Conservation (phyloP, 2,888 invertebrate genomes). For the Xylota segnis region DNA sequence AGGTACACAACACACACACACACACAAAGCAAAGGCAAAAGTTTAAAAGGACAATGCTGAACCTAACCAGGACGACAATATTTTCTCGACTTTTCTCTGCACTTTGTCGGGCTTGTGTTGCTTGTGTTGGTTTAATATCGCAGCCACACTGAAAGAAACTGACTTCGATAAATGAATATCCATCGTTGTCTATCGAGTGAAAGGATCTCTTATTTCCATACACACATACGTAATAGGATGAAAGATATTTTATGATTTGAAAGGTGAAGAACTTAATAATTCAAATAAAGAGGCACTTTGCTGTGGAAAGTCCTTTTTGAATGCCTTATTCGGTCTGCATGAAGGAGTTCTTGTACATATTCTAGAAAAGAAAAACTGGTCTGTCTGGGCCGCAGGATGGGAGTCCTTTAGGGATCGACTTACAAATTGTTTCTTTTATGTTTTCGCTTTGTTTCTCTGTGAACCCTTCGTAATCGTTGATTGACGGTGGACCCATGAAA, state of each 20-base stretch:
- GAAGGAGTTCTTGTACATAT: neutral
- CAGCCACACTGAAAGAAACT: neutral
- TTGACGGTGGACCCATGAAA: conserved; percentile 23
- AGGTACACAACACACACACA: neutral
- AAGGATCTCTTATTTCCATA: conserved; percentile 1
- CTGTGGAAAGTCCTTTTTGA: neutral
- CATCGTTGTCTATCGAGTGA: neutral
- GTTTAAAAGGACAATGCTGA: conserved; percentile 18
- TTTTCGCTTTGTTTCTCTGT: neutral
- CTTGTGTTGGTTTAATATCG: conserved; percentile 11
- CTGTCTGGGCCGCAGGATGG: neutral
- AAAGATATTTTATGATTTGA: neutral
- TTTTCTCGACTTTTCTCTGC: neutral
- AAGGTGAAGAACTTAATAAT: neutral
- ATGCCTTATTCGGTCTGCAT: neutral
- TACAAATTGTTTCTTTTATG: conserved; percentile 2
- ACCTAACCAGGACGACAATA: neutral
- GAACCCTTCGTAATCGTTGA: conserved; percentile 41
- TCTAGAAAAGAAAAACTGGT: neutral
- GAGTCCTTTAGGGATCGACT: neutral
- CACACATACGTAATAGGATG: neutral
- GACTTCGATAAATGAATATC: neutral
- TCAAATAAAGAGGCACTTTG: neutral
- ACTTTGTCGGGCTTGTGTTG: neutral
- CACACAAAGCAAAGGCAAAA: neutral